A percentile compares a stretch with the other conserved stretches of the same genome.
These are phyloP conservation scores for Oconnorella tubifera DNA, from an alignment of 2,888 invertebrate species.

Conservation along the genomic window DNA sequence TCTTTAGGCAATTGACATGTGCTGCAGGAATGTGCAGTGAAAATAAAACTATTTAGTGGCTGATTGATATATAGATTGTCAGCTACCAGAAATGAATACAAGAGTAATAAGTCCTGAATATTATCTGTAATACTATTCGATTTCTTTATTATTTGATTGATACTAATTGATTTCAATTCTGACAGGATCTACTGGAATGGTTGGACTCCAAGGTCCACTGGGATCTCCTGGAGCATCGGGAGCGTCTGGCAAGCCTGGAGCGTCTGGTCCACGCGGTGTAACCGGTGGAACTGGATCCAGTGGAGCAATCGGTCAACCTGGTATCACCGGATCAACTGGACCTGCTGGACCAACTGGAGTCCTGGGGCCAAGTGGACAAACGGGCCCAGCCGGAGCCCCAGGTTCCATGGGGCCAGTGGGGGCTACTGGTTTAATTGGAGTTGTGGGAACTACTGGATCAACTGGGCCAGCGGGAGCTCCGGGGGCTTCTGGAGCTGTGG, in stretches of 20 bases:
- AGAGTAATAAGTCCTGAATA: not conserved
- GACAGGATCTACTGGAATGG: not conserved
- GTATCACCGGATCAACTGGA: conserved; percentile 12
- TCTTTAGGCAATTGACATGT: not conserved
- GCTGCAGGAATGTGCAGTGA: not conserved
- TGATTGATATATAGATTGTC: conserved; percentile 1
- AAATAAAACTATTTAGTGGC: not conserved
- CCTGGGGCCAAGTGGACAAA: conserved; percentile 48
- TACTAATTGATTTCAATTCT: not conserved
- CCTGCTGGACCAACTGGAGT: conserved; percentile 22
- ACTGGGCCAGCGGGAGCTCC: conserved; percentile 9
- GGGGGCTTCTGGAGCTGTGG: conserved; percentile 3
- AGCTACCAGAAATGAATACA: not conserved
- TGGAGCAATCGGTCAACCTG: conserved; percentile 14
- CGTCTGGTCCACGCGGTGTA: conserved; percentile 5
- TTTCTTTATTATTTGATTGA: no score
- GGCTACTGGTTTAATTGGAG: conserved; percentile 7
- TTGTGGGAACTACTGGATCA: conserved; percentile 10
- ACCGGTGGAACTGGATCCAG: conserved; percentile 4
- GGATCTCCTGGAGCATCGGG: conserved; percentile 8
- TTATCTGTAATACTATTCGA: no score
- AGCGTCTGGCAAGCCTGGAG: conserved; percentile 11
- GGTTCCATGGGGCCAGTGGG: conserved; percentile 13
- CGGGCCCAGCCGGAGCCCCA: conserved; percentile 3
- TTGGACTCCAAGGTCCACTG: not conserved